Evolutionary conservation across 2,113 vertebrate species (phyloP), one percentile per base, ranked within the genome.

Genomic region (Epinephelus moara): DNA sequence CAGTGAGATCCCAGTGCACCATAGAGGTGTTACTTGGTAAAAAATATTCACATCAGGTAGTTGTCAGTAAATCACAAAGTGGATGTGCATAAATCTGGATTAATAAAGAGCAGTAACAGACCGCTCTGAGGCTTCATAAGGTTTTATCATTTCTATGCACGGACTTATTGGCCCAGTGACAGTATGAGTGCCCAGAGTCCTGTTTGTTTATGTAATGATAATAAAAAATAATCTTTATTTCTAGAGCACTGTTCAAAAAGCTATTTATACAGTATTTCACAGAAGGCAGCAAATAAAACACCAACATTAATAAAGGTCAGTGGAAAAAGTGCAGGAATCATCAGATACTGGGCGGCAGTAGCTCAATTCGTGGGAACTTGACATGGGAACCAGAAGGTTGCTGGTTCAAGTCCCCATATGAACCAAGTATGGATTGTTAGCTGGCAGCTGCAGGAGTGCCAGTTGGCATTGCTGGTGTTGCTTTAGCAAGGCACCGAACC

Each of bases 91-190:
- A 45, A 64, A 83, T 57, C 42, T 74, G 45, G 18, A 73, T 73
- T 61, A 67, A 75, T 84, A 67, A 82, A 55, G 49, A 71, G 27
- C 30, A 71, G 6, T 18, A 70, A 18, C 52, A 82, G 19, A 57
- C 53, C 13, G 12, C 50, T 52, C 33, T 66, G 2, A 63, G 17
- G n/a, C 27, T 63, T 67, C 30, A 11, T 2, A 52, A 76, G 49
- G 37, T 72, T 83, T 77, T 68, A 2, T 27, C 50, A 50, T 80
- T 75, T 50, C 64, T 82, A 37, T 71, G 75, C 68, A 70, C 71
- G 67, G 0, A 80, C 53, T 78, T n/a, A 57, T 42, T 79, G 30
- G 30, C 42, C 5, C 4, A 1, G 0, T 68, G 60, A 76, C 78
- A 14, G 21, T 66, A 30, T 30, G 30, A 30, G 30, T 30, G 4